phyloP scores from a whole-genome alignment of 2,113 vertebrate genomes.

The Gymnarchus niloticus region DNA sequence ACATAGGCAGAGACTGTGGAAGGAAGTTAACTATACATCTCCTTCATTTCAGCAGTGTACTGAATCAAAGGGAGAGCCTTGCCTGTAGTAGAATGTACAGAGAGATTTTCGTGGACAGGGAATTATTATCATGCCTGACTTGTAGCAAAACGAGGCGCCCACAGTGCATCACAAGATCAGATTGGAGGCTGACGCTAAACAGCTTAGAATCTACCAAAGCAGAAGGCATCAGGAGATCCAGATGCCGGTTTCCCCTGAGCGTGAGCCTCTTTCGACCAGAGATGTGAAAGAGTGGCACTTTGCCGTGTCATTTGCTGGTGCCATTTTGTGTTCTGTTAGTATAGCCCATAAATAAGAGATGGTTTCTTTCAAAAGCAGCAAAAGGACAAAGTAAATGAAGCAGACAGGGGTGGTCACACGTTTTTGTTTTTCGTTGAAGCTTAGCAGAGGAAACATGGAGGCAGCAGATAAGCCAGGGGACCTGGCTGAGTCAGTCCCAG shows the following conservation, averaged over 20 bases:
- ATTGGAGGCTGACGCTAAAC: conserved; percentile 14
- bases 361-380: background rate
- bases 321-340: background rate
- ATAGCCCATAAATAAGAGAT: background rate
- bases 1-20: background rate
- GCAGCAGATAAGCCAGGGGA: conserved; percentile 47
- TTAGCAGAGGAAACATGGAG: conserved; percentile 32
- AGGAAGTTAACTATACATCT: background rate
- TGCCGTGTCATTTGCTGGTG: background rate
- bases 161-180: conserved; percentile 30
- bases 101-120: conserved; percentile 20
- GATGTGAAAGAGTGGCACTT: background rate
- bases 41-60: background rate
- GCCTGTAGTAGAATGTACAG: background rate
- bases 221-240: background rate
- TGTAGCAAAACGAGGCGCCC: conserved; percentile 7
- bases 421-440: background rate
- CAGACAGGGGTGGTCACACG: background rate
- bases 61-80: background rate
- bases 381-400: background rate
- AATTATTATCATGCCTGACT: background rate
- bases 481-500: conserved; percentile 20
- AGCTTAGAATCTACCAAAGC: background rate
- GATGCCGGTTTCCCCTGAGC: background rate
- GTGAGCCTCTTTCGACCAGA: background rate